Conservation (phyloP, 2,113 vertebrate genomes). For the Gymnocephalus cernua region DNA sequence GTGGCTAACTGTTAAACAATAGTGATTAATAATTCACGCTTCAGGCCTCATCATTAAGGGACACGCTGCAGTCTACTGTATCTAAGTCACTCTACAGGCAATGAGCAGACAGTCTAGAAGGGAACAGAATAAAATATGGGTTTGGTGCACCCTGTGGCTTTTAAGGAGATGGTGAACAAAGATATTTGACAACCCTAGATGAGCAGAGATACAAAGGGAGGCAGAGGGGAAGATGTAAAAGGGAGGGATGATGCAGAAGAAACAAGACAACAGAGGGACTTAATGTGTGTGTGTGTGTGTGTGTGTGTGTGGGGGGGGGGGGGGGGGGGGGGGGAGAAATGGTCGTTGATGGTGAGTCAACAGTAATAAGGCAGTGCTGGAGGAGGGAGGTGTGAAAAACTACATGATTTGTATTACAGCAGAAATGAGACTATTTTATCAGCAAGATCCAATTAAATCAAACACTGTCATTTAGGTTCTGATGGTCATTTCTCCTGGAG, state of each 20-base stretch:
- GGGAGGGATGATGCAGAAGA: conserved; percentile 60
- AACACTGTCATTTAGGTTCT: conserved; percentile 16
- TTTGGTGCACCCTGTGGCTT: conserved; percentile 33
- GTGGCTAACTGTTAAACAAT: conserved; percentile 10
- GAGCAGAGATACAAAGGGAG: conserved; percentile 41
- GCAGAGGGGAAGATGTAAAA: conserved; percentile 36
- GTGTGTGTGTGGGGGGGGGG: no score
- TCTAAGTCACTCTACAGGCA: conserved; percentile 42
- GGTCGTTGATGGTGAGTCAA: conserved; percentile 71
- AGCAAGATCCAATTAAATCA: conserved; percentile 29
- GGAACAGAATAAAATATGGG: conserved; percentile 28
- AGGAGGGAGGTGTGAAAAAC: conserved; percentile 53
- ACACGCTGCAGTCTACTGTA: conserved; percentile 40
- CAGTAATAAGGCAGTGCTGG: conserved; percentile 60
- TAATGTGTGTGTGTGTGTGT: no score
- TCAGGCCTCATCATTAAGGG: conserved; percentile 18
- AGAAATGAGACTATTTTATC: conserved; percentile 20
- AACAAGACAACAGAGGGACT: conserved; percentile 30
- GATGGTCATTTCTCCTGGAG: not conserved
- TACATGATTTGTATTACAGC: conserved; percentile 45
- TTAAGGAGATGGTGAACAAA: conserved; percentile 44
- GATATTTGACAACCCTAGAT: conserved; percentile 42
- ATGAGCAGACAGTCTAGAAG: conserved; percentile 1
- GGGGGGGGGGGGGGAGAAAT: conserved; percentile 21
- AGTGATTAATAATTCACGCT: conserved; percentile 32